A percentile compares a stretch with the other conserved stretches of the same genome.
These are phyloP conservation scores for Gallinago jamesoni DNA, from an alignment of 2,113 vertebrate genomes.

Conservation along the genomic window DNA sequence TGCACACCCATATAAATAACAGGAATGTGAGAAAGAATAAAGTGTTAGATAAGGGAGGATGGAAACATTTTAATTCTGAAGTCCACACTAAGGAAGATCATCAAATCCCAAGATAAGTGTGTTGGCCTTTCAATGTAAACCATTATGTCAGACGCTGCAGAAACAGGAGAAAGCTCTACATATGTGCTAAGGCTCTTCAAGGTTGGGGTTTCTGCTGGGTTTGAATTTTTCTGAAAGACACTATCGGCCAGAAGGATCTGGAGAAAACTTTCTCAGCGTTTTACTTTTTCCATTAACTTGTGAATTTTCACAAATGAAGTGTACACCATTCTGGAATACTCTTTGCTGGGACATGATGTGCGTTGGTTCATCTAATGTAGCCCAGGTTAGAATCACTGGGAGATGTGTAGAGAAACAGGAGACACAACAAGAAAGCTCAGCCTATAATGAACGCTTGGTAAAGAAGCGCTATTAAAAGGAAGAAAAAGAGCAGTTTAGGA, in stretches of 20 bases:
- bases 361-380: neutral
- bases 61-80: conserved; percentile 54
- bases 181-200: neutral
- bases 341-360: neutral
- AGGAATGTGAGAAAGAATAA: conserved; percentile 51
- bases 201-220: neutral
- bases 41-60: conserved; percentile 25
- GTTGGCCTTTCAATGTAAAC: neutral
- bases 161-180: neutral
- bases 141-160: neutral
- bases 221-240: neutral
- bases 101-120: conserved; percentile 1
- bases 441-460: neutral
- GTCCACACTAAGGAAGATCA: neutral
- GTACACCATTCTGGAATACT: accelerated
- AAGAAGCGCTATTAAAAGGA: neutral
- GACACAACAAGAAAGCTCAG: neutral
- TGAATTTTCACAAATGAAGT: neutral
- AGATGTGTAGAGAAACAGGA: neutral
- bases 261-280: neutral
- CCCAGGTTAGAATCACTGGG: neutral
- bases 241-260: neutral
- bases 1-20: conserved; percentile 7
- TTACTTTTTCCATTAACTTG: neutral
- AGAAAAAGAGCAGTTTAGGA: neutral